Evolutionary conservation across 2,888 invertebrate genomes (phyloP).

Genomic region (Caenorhabditis zanzibari): DNA sequence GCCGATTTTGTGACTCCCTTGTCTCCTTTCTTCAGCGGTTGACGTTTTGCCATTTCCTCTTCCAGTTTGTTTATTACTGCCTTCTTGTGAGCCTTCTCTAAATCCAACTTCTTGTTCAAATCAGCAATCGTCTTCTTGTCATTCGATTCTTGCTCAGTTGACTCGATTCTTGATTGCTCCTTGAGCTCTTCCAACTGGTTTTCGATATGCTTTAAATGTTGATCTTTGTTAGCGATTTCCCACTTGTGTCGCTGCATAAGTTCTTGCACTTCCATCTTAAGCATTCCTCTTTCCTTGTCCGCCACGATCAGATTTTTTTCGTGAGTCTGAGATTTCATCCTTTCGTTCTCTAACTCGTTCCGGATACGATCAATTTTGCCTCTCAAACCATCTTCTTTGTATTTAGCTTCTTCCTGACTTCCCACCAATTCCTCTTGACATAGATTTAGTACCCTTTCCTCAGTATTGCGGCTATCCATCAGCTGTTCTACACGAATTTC

Average conservation of each 20-base stretch:
- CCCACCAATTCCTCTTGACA: slow-evolving; percentile 61
- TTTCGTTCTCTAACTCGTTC: slow-evolving; percentile 66
- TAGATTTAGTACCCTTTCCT: slow-evolving; percentile 57
- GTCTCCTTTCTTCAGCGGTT: slow-evolving; percentile 86
- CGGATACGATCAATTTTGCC: slow-evolving; percentile 39
- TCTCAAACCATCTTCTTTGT: slow-evolving; percentile 63
- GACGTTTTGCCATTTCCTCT: slow-evolving; percentile 97
- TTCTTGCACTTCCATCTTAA: slow-evolving; percentile 75
- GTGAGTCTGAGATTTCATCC: slow-evolving; percentile 54
- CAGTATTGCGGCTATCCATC: slow-evolving; percentile 64
- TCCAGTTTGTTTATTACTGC: slow-evolving; percentile 90
- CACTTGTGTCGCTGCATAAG: slow-evolving; percentile 71
- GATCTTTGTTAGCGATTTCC: slow-evolving; percentile 63
- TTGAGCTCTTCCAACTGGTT: slow-evolving; percentile 60
- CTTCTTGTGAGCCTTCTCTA: slow-evolving; percentile 71
- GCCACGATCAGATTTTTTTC: slow-evolving; percentile 95
- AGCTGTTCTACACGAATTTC: slow-evolving; percentile 64
- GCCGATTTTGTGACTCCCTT: slow-evolving; percentile 87
- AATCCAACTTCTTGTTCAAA: slow-evolving; percentile 67
- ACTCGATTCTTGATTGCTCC: slow-evolving; percentile 42
- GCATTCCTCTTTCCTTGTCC: slow-evolving; percentile 97
- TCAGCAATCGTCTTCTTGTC: slow-evolving; percentile 56
- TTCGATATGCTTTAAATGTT: slow-evolving; percentile 52
- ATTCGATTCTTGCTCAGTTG: slow-evolving; percentile 84
- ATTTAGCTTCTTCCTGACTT: slow-evolving; percentile 65